Evolutionary conservation across 2,113 vertebrate species (phyloP), one percentile per base, ranked within the genome.

Genomic region (Cottus gobio): DNA sequence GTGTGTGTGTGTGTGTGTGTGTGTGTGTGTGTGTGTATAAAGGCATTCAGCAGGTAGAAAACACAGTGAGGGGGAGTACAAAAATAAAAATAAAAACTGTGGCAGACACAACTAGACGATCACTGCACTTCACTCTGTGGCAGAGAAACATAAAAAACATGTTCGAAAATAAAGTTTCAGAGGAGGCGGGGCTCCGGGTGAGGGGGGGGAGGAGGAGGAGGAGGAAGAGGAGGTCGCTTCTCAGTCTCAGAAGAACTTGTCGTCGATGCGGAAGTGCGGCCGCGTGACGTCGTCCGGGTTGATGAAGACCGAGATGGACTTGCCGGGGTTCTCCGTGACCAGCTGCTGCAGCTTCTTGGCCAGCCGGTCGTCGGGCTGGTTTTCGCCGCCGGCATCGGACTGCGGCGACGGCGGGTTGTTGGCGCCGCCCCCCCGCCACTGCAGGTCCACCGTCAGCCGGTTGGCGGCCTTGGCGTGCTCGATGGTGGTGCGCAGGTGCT

Each of bases 281-380:
- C 97, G 91, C 0, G 98, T 99, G 87, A 99, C 98, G 39, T 99
- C 98, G 6, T 99, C 98, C 0, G 98, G 98, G 91, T 99, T 99
- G 82, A 99, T 99, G 94, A 99, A 99, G 89, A 99, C 98, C 0
- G 97, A 98, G 91, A 99, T 99, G 92, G 98, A 99, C 71, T 99
- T 99, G 4, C 98, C 98, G 0, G 98, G 98, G 84, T 99, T 99
- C 95, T 99, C 98, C 11, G 97, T 99, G 79, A 99, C 98, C 30
- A 99, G 95, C 93, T 99, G 98, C 87, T 99, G 98, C 5, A 99
- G 95, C 94, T 99, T 99, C 95, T 98, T 99, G 80, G 98, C 98
- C 85, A 99, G 91, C 0, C 97, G 96, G 93, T 99, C 97, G 1
- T 99, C 98, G 0, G 97, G 97, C 84, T 97, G 97, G 79, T 83